Percentiles rank a stretch among this genome's conserved stretches.
Evolutionary conservation across 2,797 vertebrate genomes (phyloP).

Genomic region (Schizopygopsis pylzovi): DNA sequence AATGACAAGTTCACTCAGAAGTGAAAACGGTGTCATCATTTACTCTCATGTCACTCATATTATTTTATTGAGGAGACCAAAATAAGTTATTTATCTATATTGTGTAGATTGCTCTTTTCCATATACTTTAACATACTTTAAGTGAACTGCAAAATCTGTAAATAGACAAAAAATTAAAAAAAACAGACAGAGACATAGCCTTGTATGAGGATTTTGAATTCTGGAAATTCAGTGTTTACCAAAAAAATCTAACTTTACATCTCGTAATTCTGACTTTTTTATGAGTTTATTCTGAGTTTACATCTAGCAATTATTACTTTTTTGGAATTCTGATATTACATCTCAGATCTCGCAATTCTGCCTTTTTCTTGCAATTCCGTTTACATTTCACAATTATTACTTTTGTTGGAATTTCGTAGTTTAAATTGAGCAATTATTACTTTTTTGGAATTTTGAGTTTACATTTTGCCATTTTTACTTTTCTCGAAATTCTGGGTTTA

Average conservation of each 20-base stretch:
- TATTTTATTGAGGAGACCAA: neutral
- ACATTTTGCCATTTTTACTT: neutral
- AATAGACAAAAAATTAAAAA: neutral
- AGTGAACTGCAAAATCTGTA: neutral
- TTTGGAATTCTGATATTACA: neutral
- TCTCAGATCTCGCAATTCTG: too few relatives aligned
- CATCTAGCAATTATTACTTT: neutral
- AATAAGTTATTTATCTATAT: neutral
- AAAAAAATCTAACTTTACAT: too few relatives aligned
- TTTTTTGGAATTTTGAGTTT: neutral
- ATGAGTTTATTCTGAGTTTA: neutral
- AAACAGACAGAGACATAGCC: neutral
- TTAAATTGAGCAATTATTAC: too few relatives aligned
- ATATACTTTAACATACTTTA: neutral
- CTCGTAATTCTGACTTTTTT: neutral
- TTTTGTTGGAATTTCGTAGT: too few relatives aligned
- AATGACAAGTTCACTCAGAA: neutral
- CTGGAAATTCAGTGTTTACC: too few relatives aligned
- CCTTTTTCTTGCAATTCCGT: too few relatives aligned
- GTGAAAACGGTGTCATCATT: neutral
- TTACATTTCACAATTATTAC: too few relatives aligned
- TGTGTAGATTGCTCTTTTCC: neutral
- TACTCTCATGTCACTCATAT: neutral
- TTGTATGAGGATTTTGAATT: neutral
- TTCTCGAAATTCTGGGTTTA: neutral